Conservation (phyloP, 2,113 vertebrate genomes). For the Kobus ellipsiprymnus region DNA sequence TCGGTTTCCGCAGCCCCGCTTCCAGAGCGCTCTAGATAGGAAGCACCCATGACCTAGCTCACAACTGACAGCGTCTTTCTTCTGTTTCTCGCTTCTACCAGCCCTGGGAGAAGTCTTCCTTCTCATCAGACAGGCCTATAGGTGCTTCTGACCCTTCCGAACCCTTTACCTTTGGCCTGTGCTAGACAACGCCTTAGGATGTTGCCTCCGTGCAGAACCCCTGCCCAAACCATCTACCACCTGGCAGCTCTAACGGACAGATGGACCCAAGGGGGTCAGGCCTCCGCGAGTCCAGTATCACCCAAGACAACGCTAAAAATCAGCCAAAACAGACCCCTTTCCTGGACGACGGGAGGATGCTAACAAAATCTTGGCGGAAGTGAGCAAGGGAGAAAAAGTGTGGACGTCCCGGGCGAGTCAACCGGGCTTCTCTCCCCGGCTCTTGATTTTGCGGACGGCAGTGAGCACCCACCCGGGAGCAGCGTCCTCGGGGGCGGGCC, state of each 20-base stretch:
- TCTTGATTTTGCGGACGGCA: fast-evolving
- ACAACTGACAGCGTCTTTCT: background rate
- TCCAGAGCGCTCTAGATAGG: background rate
- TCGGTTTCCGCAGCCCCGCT: background rate
- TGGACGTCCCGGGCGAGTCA: background rate
- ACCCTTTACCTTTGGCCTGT: background rate
- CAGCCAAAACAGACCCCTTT: background rate
- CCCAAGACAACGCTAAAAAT: background rate
- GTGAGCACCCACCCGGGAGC: background rate
- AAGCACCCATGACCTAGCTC: background rate
- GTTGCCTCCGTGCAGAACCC: background rate
- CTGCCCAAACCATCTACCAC: background rate
- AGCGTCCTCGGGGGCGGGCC: background rate
- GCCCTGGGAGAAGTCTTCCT: background rate
- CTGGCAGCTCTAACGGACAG: background rate
- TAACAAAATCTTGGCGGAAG: background rate
- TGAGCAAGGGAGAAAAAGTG: background rate
- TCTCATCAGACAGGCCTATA: background rate
- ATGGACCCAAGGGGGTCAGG: background rate
- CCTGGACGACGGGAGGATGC: background rate
- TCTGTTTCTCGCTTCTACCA: background rate
- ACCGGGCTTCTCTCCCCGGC: background rate
- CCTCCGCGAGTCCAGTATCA: background rate
- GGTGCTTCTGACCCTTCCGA: background rate
- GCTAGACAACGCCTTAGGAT: background rate